These are phyloP conservation scores for Harpalus rufipes DNA, from an alignment of 2,888 invertebrate genomes.

Conservation along the genomic window DNA sequence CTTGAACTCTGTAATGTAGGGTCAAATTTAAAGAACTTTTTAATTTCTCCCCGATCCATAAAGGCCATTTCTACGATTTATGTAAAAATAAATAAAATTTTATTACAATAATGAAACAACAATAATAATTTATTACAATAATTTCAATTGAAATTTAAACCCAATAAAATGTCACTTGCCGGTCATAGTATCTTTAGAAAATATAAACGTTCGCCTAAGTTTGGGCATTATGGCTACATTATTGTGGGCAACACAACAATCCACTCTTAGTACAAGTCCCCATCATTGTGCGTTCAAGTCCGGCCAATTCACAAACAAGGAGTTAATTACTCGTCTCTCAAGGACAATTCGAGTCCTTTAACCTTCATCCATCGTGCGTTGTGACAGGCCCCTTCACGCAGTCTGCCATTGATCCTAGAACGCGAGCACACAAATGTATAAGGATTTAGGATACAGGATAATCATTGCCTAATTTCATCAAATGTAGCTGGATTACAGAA, in stretches of 20 bases:
- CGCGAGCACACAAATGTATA: neutral
- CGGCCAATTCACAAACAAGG: conserved; percentile 49
- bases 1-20: too few species aligned
- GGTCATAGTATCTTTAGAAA: neutral
- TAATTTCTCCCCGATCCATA: too few species aligned
- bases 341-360: conserved; percentile 53
- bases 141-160: too few species aligned
- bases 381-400: conserved; percentile 37
- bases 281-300: neutral
- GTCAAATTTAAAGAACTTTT: too few species aligned
- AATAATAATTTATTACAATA: too few species aligned
- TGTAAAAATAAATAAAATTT: too few species aligned
- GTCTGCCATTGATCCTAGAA: conserved; percentile 26
- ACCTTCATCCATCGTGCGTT: conserved; percentile 43
- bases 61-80: too few species aligned
- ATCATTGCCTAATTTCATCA: neutral
- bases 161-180: neutral
- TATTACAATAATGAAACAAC: too few species aligned
- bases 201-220: neutral
- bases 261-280: conserved; percentile 26
- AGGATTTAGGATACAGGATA: neutral
- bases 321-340: conserved; percentile 49
- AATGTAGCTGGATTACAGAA: neutral
- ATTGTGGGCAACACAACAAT: conserved; percentile 21
- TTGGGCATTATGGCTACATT: neutral